Evolutionary conservation across 2,797 vertebrate genomes (phyloP), one percentile per base, ranked within the genome.

Genomic region (Gymnocypris eckloni): DNA sequence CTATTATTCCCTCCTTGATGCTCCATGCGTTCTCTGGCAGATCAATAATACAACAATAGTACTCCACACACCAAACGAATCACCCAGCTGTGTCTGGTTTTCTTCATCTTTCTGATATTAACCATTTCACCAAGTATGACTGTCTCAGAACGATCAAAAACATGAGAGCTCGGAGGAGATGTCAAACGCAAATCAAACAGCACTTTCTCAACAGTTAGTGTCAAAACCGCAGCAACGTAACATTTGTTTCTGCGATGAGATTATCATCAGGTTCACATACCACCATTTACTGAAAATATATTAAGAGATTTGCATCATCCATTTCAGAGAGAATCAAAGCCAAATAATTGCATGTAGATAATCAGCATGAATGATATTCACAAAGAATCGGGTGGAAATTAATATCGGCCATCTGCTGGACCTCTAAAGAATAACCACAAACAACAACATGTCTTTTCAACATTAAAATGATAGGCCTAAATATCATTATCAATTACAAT

Each of bases 21-120:
- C 70, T 25, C 64, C n/a, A 67, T 43, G 54, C 37, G 25, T 71
- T 80, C 73, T 66, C 79, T 86, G 59, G 86, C 83, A 69, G 82
- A 61, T 83, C 87, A 87, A 83, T 90, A 87, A 90, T 79, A 72
- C 83, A 86, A 86, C 84, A 78, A 85, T 59, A 80, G 76, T 81
- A 79, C 88, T 84, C 37, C 86, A 81, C 79, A 72, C 64, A 72
- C 64, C 80, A 69, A 66, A 80, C 83, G 86, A 90, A 82, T 89
- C 76, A 33, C 56, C 28, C 52, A 76, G 16, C 22, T 67, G 28
- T 66, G 59, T 79, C 80, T 39, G 84, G 81, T 89, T 85, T 72
- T 87, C 77, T 83, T 80, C 84, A 80, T 71, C 28, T 71, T 72
- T 79, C 54, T 22, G 13, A 61, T 45, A 77, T 67, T 67, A 79